phyloP scores from a whole-genome alignment of 2,888 invertebrate species.

The Gastracanthus pulcherrimus region DNA sequence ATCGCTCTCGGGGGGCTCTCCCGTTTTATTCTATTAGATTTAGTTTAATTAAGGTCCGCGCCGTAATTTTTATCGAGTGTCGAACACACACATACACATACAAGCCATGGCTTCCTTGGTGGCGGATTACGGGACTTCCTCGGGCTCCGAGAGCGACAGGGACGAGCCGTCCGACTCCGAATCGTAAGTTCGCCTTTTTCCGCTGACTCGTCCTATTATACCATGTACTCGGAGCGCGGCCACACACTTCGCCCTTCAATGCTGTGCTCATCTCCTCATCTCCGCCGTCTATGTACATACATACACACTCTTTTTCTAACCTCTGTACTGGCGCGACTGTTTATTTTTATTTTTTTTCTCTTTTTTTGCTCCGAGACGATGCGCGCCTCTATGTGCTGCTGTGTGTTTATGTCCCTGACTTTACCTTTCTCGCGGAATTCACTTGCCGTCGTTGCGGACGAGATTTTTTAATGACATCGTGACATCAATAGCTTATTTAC shows the following conservation, averaged over 20 bases:
- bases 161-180: constrained; percentile 67
- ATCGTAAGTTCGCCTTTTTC: constrained; percentile 69
- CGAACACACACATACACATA: not conserved
- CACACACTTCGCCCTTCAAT: too few relatives aligned
- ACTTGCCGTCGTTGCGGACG: not conserved
- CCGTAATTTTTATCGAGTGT: not conserved
- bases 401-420: not conserved
- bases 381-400: not conserved
- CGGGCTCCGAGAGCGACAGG: constrained; percentile 79
- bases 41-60: not conserved
- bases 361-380: too few relatives aligned
- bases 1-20: constrained; percentile 2
- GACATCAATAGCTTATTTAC: not conserved
- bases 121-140: constrained; percentile 83
- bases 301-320: not conserved
- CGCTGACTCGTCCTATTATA: not conserved
- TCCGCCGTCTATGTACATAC: not conserved
- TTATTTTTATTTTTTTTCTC: not conserved
- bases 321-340: not conserved
- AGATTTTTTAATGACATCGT: not conserved
- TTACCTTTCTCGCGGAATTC: not conserved
- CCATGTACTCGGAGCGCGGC: too few relatives aligned
- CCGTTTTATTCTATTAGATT: constrained; percentile 36
- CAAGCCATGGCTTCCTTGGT: constrained; percentile 83
- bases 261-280: not conserved